Evolutionary conservation across 2,888 invertebrate genomes (phyloP).

Genomic region (Myopa testacea): DNA sequence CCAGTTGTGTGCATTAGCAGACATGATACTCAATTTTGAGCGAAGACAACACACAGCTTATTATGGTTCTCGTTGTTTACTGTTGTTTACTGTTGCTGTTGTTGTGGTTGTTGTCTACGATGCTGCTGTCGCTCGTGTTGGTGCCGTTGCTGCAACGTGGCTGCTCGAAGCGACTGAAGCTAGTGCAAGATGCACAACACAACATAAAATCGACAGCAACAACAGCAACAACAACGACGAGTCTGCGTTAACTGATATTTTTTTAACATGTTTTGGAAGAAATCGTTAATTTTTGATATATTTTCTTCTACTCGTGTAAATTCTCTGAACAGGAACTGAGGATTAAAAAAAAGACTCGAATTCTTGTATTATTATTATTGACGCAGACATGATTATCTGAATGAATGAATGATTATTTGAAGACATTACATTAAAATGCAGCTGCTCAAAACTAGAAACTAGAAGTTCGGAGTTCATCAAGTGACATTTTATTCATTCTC

Average conservation of each 20-base stretch:
- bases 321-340: constrained; percentile 15
- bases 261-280: constrained; percentile 10
- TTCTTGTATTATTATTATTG: too few species aligned
- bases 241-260: constrained; percentile 32
- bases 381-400: constrained; percentile 36
- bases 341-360: too few species aligned
- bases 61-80: background rate
- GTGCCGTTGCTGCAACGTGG: background rate
- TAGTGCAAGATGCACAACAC: constrained; percentile 11
- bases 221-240: constrained; percentile 12
- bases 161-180: background rate
- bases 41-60: background rate
- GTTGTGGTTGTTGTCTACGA: background rate
- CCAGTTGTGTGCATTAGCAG: background rate
- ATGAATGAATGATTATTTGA: constrained; percentile 18
- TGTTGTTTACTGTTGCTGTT: background rate
- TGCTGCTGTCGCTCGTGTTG: background rate
- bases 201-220: constrained; percentile 10
- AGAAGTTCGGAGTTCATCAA: too few species aligned
- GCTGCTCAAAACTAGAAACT: too few species aligned
- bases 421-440: too few species aligned
- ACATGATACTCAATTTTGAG: constrained; percentile 14
- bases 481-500: too few species aligned
- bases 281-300: background rate
- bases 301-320: background rate